Conservation (phyloP, 2,113 vertebrate species). For the Rhinopomastus cyanomelas region DNA sequence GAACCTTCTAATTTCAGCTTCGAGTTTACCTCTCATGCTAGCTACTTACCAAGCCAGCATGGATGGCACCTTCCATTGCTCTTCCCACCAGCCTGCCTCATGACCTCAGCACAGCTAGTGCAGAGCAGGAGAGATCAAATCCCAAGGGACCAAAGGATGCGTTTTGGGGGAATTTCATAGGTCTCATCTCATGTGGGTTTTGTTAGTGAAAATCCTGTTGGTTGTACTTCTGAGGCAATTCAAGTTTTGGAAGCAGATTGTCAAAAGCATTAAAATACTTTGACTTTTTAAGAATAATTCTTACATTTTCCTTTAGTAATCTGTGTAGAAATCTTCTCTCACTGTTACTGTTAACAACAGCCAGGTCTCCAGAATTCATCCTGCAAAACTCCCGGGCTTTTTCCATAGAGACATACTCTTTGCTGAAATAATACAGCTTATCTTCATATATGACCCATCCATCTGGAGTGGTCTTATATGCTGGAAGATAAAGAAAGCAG, state of each 20-base stretch:
- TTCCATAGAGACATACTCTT: conserved; percentile 79
- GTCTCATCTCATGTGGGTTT: background rate
- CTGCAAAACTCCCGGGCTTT: conserved; percentile 83
- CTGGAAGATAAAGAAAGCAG: conserved; percentile 66
- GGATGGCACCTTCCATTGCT: background rate
- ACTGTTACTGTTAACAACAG: conserved; percentile 79
- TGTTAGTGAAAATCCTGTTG: background rate
- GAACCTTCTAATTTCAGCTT: fast-evolving
- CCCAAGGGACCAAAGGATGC: fast-evolving
- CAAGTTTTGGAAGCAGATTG: background rate
- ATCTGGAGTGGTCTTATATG: conserved; percentile 80
- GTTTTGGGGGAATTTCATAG: background rate
- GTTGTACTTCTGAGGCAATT: background rate
- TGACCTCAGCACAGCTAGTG: fast-evolving
- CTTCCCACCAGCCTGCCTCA: background rate
- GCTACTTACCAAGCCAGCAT: background rate
- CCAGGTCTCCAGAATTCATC: conserved; percentile 84
- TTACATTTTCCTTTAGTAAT: conserved; percentile 71
- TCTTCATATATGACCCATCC: conserved; percentile 88
- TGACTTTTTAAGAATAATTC: background rate
- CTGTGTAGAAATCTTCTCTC: conserved; percentile 89
- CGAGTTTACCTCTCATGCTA: background rate
- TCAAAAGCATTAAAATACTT: background rate
- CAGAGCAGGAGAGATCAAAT: background rate
- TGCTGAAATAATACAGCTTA: conserved; percentile 86